Evolutionary conservation across 2,888 invertebrate species (phyloP), one percentile per base, ranked within the genome.

Genomic region (Branchinecta sandiegonensis): DNA sequence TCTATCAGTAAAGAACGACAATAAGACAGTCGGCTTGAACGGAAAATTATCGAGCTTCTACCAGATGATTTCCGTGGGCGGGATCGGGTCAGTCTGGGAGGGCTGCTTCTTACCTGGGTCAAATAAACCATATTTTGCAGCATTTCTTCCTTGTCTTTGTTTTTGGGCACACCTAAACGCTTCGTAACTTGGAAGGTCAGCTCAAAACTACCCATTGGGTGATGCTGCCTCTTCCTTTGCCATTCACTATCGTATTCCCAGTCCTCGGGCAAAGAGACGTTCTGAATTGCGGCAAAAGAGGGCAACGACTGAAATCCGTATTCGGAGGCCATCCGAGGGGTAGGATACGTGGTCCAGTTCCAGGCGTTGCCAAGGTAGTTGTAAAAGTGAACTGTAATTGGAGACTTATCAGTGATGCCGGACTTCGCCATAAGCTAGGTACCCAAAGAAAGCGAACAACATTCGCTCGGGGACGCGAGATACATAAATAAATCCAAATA

Each of bases 221-320:
- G 81, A 73, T 83, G 83, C 71, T 83, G 81, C 48, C 83, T 73
- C 75, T 91, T 88, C 65, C 80, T 76, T 66, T 88, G 82, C 73
- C 89, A 86, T 0, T 81, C 76, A 68, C 87, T 85, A 69, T 73
- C 74, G 70, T 75, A 75, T 48, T 71, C 72, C 75, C 77, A 75
- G 71, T 81, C 79, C 17, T 73, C 71, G 0, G 69, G 70, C 12
- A 66, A 66, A 11, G 66, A 66, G 3, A 85, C 86, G 14, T 83
- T 81, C 65, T 79, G 76, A 78, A 90, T 81, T 0, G 91, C 85
- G 56, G 81, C 79, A 17, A 86, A 76, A 1, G 88, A 86, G 0
- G 96, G 94, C 72, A 90, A 80, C 0, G 94, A 89, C 78, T 97
- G 96, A 72, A 90, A 88, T 1, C 99, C 99, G 76, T 93, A 99